These are phyloP conservation scores for Paramormyrops hopkinsi DNA, from an alignment of 2,797 vertebrate species.

Conservation along the genomic window DNA sequence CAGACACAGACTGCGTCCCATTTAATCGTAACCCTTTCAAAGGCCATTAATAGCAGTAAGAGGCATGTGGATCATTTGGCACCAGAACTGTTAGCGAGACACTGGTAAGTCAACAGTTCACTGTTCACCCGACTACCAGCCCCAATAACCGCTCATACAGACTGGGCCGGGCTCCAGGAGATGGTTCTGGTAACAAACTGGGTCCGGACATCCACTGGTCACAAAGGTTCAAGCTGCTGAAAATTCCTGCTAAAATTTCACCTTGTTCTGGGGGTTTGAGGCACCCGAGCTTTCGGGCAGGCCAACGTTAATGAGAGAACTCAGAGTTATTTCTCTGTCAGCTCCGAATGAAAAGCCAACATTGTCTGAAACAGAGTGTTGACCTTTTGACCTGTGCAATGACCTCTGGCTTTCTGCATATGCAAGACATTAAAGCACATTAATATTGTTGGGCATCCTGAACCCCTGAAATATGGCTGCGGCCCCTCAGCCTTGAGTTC, in stretches of 20 bases:
- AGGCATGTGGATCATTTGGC: neutral
- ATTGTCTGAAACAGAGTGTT: constrained; percentile 67
- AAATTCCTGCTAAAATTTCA: neutral
- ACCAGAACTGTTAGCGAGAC: neutral
- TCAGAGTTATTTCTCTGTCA: constrained; percentile 57
- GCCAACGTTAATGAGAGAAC: neutral
- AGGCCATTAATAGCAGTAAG: neutral
- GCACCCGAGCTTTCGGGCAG: neutral
- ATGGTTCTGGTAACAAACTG: neutral
- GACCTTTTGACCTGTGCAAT: constrained; percentile 58
- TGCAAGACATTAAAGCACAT: constrained; percentile 72
- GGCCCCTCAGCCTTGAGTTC: neutral
- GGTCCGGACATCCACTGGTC: too few relatives aligned
- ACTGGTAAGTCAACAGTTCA: neutral
- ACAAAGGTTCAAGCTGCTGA: neutral
- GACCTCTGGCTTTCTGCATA: constrained; percentile 66
- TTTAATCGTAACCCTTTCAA: neutral
- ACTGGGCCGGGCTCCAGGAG: neutral
- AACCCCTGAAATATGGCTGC: constrained; percentile 14
- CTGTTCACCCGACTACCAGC: neutral
- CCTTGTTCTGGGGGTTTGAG: neutral
- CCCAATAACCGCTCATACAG: neutral
- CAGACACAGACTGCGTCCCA: neutral
- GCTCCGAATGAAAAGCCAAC: constrained; percentile 62
- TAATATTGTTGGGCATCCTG: constrained; percentile 54